Conservation (phyloP, 2,888 invertebrate genomes). For the Holacanthella duospinosa region DNA sequence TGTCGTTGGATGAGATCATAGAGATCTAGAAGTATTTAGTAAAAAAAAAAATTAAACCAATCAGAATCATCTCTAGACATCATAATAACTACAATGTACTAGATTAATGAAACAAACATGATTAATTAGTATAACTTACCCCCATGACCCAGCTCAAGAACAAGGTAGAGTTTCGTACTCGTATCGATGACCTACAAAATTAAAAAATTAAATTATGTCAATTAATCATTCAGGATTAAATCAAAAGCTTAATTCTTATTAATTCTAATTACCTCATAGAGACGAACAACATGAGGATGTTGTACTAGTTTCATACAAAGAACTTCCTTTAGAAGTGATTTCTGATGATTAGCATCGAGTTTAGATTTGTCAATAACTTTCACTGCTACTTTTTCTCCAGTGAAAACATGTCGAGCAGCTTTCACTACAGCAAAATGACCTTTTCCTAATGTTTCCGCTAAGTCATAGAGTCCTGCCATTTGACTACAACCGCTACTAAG, state of each 20-base stretch:
- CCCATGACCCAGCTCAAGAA: constrained; percentile 94
- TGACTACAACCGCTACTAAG: constrained; percentile 48
- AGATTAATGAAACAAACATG: constrained; percentile 77
- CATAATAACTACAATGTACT: too few species aligned
- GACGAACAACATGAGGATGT: constrained; percentile 86
- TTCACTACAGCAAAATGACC: constrained; percentile 98
- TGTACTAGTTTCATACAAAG: constrained; percentile 57
- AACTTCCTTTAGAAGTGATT: constrained; percentile 92
- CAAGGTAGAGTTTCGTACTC: constrained; percentile 90
- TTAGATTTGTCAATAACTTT: constrained; percentile 94
- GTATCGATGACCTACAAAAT: too few species aligned
- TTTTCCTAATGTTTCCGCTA: constrained; percentile 92
- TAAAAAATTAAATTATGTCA: too few species aligned
- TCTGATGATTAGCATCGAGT: constrained; percentile 86
- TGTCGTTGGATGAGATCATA: constrained; percentile 32
- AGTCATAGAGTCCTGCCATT: constrained; percentile 93
- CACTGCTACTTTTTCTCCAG: constrained; percentile 69
- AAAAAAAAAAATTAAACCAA: constrained; percentile 44
- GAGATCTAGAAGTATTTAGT: constrained; percentile 22
- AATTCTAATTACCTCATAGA: constrained; percentile 98
- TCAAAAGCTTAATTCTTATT: too few species aligned
- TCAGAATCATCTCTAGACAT: too few species aligned
- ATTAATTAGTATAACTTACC: constrained; percentile 98
- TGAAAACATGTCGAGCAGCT: constrained; percentile 94
- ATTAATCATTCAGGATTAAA: too few species aligned